phyloP scores from a whole-genome alignment of 2,888 invertebrate species.

The Bombylius discolor region DNA sequence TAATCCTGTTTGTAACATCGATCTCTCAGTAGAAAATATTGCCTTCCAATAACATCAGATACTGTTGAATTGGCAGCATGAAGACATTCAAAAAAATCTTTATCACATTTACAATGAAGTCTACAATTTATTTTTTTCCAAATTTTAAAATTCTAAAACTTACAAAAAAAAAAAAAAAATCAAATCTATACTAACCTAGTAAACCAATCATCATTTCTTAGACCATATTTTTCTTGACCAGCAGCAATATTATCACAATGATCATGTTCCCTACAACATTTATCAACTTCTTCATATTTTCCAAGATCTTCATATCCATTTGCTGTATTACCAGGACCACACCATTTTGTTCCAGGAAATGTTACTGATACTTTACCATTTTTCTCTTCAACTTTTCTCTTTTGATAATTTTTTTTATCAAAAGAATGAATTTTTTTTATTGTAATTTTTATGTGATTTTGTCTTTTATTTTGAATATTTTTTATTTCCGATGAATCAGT shows the following conservation, averaged over 20 bases:
- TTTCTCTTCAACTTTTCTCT: not conserved
- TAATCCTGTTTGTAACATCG: constrained; percentile 15
- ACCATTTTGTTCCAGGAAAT: constrained; percentile 68
- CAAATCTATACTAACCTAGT: constrained; percentile 8
- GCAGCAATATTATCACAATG: constrained; percentile 22
- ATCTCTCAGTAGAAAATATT: constrained; percentile 16
- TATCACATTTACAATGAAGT: constrained; percentile 18
- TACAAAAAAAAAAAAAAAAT: too few species aligned
- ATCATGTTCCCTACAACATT: constrained; percentile 74
- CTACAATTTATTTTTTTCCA: not conserved
- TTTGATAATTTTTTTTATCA: too few species aligned
- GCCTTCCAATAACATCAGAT: constrained; percentile 14
- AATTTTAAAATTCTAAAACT: not conserved
- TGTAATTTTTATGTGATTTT: too few species aligned
- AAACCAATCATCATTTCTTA: constrained; percentile 16
- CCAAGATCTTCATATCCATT: constrained; percentile 64
- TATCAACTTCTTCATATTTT: constrained; percentile 60
- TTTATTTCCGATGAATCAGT: too few species aligned
- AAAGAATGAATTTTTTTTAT: too few species aligned
- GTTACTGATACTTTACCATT: not conserved
- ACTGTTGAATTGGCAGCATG: constrained; percentile 9
- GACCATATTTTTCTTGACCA: constrained; percentile 17
- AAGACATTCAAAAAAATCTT: constrained; percentile 15
- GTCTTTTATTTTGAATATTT: too few species aligned
- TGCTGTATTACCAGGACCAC: constrained; percentile 70